Evolutionary conservation across 2,888 invertebrate genomes (phyloP).

Genomic region (Dendrolimus pini): DNA sequence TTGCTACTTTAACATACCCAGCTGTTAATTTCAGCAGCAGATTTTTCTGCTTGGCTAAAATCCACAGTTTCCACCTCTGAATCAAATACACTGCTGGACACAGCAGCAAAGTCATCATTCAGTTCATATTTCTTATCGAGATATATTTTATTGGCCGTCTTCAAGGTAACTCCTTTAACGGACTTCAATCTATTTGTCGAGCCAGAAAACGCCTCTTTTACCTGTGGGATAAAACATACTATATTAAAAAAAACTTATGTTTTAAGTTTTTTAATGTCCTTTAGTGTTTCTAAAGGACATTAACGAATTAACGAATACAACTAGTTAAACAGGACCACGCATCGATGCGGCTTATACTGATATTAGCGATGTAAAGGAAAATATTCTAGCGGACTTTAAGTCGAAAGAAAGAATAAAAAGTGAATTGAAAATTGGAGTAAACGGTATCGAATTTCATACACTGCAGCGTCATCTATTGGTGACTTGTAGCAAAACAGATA

Average conservation of each 20-base stretch:
- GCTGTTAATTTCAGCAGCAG: conserved; percentile 80
- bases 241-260: neutral
- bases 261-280: too few relatives aligned
- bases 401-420: too few relatives aligned
- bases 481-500: too few relatives aligned
- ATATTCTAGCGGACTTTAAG: too few relatives aligned
- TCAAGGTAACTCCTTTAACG: conserved; percentile 70
- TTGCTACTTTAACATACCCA: conserved; percentile 75
- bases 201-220: conserved; percentile 36
- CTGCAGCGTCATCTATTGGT: too few relatives aligned
- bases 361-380: too few relatives aligned
- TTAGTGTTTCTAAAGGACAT: too few relatives aligned
- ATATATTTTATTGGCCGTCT: conserved; percentile 83
- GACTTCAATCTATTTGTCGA: conserved; percentile 28
- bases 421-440: too few relatives aligned
- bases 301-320: too few relatives aligned
- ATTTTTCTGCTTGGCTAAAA: conserved; percentile 64
- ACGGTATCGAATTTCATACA: too few relatives aligned
- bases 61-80: conserved; percentile 79
- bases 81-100: conserved; percentile 75
- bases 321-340: too few relatives aligned
- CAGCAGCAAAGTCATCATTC: conserved; percentile 68
- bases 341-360: too few relatives aligned
- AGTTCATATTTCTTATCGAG: conserved; percentile 65
- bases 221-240: conserved; percentile 32